phyloP scores from a whole-genome alignment of 30 jellyfish, hydroid and myxozoan genomes.

The Cassiopea xamachana region DNA sequence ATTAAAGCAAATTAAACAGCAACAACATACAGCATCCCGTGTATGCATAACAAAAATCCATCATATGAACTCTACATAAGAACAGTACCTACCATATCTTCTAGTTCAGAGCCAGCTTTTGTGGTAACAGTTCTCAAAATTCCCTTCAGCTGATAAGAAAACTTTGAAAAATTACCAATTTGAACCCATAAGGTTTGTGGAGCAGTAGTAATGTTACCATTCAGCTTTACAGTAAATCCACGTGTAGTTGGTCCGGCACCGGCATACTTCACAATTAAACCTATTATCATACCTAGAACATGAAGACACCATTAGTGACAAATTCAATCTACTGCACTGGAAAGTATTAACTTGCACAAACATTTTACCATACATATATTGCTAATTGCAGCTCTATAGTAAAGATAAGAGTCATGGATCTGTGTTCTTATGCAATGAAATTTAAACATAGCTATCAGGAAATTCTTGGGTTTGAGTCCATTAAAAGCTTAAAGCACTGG shows the following conservation, averaged over 20 bases:
- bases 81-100: slow-evolving; percentile 73
- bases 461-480: too few species aligned
- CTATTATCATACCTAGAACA: slow-evolving; percentile 86
- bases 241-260: slow-evolving; percentile 68
- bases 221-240: slow-evolving; percentile 54
- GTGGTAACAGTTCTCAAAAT: slow-evolving; percentile 62
- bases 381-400: too few species aligned
- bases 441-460: too few species aligned
- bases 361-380: too few species aligned
- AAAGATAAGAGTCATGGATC: too few species aligned
- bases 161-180: slow-evolving; percentile 41
- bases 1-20: too few species aligned
- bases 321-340: neutral
- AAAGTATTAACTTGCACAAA: too few species aligned
- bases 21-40: too few species aligned
- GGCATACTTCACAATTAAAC: slow-evolving; percentile 81
- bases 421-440: too few species aligned
- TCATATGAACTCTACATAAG: too few species aligned
- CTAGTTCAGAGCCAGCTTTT: slow-evolving; percentile 82
- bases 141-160: slow-evolving; percentile 85
- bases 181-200: slow-evolving; percentile 91
- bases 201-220: slow-evolving; percentile 56
- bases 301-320: neutral
- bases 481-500: too few species aligned
- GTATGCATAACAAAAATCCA: too few species aligned